A percentile compares a stretch with the other conserved stretches of the same genome.
phyloP scores from a whole-genome alignment of 2,113 vertebrate species.

The Phalacrocorax carbo region DNA sequence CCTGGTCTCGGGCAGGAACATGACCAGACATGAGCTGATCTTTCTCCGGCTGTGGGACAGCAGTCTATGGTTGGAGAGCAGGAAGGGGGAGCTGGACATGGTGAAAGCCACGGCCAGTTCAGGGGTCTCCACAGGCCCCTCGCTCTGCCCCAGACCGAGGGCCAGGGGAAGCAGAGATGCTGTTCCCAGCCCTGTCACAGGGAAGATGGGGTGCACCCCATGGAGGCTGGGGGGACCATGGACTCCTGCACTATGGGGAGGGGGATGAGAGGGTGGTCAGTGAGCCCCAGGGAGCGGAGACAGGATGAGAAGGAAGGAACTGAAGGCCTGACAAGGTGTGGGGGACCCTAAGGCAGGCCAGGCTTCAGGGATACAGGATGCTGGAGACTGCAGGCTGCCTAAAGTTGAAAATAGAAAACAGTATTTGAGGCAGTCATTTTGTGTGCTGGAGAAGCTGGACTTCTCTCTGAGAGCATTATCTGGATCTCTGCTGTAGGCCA shows the following conservation, averaged over 20 bases:
- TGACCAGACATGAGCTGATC: not conserved
- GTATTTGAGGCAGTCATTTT: not conserved
- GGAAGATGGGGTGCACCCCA: rapidly evolving
- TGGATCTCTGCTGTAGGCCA: not conserved
- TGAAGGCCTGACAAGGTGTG: not conserved
- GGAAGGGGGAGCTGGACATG: not conserved
- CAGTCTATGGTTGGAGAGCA: rapidly evolving
- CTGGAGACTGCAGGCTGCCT: not conserved
- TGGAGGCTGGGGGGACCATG: rapidly evolving
- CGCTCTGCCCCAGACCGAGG: not conserved
- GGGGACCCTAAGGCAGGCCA: not conserved
- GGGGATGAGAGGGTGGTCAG: not conserved
- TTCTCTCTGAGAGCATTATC: not conserved
- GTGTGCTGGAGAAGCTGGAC: not conserved
- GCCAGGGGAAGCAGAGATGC: not conserved
- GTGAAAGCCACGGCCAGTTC: rapidly evolving
- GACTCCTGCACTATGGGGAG: not conserved
- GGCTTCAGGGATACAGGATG: not conserved
- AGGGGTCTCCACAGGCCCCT: not conserved
- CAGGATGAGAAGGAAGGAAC: not conserved
- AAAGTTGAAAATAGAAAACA: not conserved
- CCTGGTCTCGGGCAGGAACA: rapidly evolving
- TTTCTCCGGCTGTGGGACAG: not conserved
- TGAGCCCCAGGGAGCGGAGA: not conserved
- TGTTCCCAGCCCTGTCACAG: not conserved